Base-by-base conservation (phyloP, 2,113 vertebrate species). In the Melospiza melodia region DNA sequence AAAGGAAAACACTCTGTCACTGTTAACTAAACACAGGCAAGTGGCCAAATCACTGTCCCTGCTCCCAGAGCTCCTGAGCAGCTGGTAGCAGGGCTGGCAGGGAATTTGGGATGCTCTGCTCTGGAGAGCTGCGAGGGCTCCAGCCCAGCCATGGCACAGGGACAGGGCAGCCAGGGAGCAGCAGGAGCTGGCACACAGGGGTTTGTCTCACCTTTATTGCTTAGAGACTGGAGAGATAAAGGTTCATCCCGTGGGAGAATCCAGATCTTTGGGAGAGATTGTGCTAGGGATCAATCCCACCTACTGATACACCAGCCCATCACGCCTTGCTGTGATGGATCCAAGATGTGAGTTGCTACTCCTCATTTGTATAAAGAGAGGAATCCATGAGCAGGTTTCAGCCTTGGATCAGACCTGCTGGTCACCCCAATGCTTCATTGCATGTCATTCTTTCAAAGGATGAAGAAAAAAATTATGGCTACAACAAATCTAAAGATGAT, bases 101-200 rank as follows among this genome's bases (percentile, higher is more conserved):
- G 58, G 73, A 63, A 19, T 0, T 1, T 0, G 3, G 88, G 90
- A 41, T 33, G 52, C 49, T 93, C 39, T 6, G 19, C n/a, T n/a
- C 27, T 0, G 0, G 18, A 39, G 15, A 0, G 33, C 49, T 33
- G 16, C 1, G 5, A 84, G 54, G n/a, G 41, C 83, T 12, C 4
- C 2, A 10, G 74, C 61, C 31, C 12, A 43, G 72, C 33, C 12
- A 4, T 8, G 48, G 43, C 14, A 44, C 37, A 13, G 3, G 33
- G 59, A 31, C 65, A 18, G 8, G 59, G 78, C 25, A 18, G 10
- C 28, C 1, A 5, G 23, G 31, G 48, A 31, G 1, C 43, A 33
- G 55, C 0, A 0, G 35, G 54, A 37, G 57, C 25, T 2, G 4
- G 7, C 52, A 39, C 0, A 0, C 59, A 15, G 46, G 48, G 57